Percentiles rank a stretch among this genome's conserved stretches.
Conservation (phyloP, 1,140 invertebrate species). For the Drosophila tani region DNA sequence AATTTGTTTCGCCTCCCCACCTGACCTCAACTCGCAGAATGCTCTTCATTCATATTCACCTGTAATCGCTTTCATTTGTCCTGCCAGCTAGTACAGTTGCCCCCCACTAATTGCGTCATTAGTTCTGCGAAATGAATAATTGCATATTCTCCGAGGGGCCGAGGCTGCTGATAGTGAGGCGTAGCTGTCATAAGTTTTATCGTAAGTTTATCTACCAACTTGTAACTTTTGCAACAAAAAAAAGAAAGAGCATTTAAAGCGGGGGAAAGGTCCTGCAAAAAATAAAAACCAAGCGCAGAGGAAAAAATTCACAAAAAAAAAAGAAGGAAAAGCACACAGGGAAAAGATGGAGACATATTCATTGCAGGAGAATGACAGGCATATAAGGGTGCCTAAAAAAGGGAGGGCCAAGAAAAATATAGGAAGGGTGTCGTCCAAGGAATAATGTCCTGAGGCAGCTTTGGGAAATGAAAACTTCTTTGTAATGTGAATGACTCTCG, state of each 20-base stretch:
- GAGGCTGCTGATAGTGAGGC: slow-evolving; percentile 5
- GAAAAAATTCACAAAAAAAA: slow-evolving; percentile 8
- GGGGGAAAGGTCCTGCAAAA: neutral
- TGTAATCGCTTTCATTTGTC: slow-evolving; percentile 49
- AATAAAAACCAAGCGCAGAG: neutral
- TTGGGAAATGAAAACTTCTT: slow-evolving; percentile 80
- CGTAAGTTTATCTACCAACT: slow-evolving; percentile 62
- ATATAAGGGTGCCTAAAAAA: slow-evolving; percentile 59
- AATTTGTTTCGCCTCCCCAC: slow-evolving; percentile 18
- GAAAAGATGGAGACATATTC: slow-evolving; percentile 59
- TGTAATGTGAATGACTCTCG: slow-evolving; percentile 67
- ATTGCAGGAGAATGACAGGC: slow-evolving; percentile 62
- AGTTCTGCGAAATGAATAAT: slow-evolving; percentile 48
- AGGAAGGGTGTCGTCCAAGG: slow-evolving; percentile 21
- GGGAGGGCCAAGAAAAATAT: slow-evolving; percentile 3
- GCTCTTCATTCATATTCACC: slow-evolving; percentile 49
- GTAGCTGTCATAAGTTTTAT: slow-evolving; percentile 57
- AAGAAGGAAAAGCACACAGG: slow-evolving; percentile 12
- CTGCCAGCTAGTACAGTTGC: slow-evolving; percentile 15
- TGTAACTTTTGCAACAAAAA: slow-evolving; percentile 55
- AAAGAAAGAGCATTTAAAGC: slow-evolving; percentile 62
- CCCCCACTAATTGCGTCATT: slow-evolving; percentile 51
- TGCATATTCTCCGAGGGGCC: slow-evolving; percentile 24
- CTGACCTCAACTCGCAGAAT: slow-evolving; percentile 7
- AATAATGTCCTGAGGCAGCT: slow-evolving; percentile 75